A percentile compares a stretch with the other conserved stretches of the same genome.
Conservation (phyloP, 2,113 vertebrate genomes). For the Solenodon paradoxus region DNA sequence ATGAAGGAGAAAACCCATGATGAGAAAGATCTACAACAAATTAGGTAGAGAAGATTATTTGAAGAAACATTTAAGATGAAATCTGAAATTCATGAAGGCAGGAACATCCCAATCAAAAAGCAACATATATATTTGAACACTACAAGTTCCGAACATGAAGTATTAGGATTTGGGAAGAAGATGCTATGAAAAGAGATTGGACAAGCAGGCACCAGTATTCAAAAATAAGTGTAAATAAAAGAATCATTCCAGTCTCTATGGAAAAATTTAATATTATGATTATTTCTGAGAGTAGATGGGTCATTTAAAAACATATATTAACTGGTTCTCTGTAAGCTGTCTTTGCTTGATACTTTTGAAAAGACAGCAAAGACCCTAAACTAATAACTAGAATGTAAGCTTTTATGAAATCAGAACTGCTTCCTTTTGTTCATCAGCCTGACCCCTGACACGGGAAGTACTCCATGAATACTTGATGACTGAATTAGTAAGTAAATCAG, state of each 20-base stretch:
- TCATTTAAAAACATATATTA: not conserved
- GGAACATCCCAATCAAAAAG: not conserved
- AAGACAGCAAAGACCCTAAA: not conserved
- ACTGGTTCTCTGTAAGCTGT: not conserved
- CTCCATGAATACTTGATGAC: not conserved
- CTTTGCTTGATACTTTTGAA: not conserved
- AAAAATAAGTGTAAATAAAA: not conserved
- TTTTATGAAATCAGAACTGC: not conserved
- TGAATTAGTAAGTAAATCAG: not conserved
- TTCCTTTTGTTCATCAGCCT: not conserved
- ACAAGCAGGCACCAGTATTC: not conserved
- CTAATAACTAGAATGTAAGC: not conserved
- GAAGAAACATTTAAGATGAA: not conserved
- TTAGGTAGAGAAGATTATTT: not conserved
- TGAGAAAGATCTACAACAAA: not conserved
- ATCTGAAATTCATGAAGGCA: not conserved
- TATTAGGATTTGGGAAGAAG: not conserved
- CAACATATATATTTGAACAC: not conserved
- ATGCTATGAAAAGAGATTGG: not conserved
- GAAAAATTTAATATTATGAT: not conserved
- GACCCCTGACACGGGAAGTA: not conserved
- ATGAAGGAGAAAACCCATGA: not conserved
- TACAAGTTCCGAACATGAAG: not conserved
- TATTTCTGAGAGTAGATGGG: not conserved
- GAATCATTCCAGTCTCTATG: not conserved